Conservation (phyloP, 2,797 vertebrate species). For the Labroides dimidiatus region DNA sequence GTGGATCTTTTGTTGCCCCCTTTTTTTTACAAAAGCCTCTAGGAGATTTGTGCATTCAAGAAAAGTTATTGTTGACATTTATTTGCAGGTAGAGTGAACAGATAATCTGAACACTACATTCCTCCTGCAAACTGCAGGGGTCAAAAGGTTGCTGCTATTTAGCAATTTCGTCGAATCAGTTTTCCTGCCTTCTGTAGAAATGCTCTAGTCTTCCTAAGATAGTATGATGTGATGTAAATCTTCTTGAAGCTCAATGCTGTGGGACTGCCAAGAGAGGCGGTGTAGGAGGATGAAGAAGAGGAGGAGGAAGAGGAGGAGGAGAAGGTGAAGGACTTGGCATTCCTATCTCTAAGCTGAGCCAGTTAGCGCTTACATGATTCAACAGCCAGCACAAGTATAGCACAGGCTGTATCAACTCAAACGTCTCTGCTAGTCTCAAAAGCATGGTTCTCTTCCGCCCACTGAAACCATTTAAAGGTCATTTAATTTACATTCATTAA, state of each 20-base stretch:
- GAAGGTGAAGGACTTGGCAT: conserved; percentile 26
- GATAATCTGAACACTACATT: no score
- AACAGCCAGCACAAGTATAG: conserved; percentile 7
- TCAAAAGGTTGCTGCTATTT: not conserved
- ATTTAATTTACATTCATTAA: not conserved
- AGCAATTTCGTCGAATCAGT: not conserved
- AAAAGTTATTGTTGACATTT: no score
- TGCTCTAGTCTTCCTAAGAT: not conserved
- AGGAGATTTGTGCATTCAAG: no score
- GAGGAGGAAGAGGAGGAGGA: conserved; percentile 5
- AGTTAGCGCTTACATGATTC: not conserved
- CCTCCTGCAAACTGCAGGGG: not conserved
- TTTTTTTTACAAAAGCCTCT: no score
- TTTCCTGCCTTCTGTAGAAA: not conserved
- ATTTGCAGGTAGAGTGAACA: no score
- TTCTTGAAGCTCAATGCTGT: not conserved
- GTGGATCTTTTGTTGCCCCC: no score
- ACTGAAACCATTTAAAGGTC: not conserved
- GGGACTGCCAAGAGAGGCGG: not conserved
- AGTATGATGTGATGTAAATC: not conserved
- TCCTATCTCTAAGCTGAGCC: conserved; percentile 6
- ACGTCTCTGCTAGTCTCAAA: not conserved
- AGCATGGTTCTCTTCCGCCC: not conserved
- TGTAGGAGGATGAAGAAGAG: conserved; percentile 16
- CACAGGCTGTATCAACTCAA: not conserved